These are phyloP conservation scores for Coenobita brevimanus DNA, from an alignment of 1,140 invertebrate genomes.

Conservation along the genomic window DNA sequence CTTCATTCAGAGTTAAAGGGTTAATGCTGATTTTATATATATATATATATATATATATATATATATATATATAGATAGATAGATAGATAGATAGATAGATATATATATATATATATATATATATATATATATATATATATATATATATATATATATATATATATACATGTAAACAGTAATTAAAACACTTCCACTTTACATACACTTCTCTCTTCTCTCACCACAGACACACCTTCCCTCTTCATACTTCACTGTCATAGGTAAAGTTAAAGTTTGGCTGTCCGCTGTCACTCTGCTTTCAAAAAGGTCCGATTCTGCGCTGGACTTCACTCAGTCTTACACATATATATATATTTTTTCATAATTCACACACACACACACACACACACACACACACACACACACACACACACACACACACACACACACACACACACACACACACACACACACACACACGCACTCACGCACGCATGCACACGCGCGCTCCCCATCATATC, in stretches of 20 bases:
- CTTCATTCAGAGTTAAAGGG: no score
- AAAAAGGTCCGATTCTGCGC: no score
- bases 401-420: constrained; percentile 11
- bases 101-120: constrained; percentile 8
- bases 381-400: not conserved
- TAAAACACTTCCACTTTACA: not conserved
- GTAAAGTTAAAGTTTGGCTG: no score
- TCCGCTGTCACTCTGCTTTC: no score
- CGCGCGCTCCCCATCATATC: no score
- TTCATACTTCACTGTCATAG: no score
- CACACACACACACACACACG: not conserved
- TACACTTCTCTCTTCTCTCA: not conserved
- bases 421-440: constrained; percentile 17
- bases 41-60: not conserved
- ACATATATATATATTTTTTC: not conserved
- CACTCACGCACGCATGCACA: no score
- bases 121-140: constrained; percentile 17
- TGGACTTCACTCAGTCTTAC: not conserved
- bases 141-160: constrained; percentile 12
- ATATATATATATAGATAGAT: not conserved
- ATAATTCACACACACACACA: constrained; percentile 3
- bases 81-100: not conserved
- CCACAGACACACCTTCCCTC: not conserved
- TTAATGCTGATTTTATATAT: not conserved
- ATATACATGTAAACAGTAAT: not conserved